Evolutionary conservation across 35 echinoderm and acorn worm species (phyloP).

Genomic region (Apostichopus parvimensis): DNA sequence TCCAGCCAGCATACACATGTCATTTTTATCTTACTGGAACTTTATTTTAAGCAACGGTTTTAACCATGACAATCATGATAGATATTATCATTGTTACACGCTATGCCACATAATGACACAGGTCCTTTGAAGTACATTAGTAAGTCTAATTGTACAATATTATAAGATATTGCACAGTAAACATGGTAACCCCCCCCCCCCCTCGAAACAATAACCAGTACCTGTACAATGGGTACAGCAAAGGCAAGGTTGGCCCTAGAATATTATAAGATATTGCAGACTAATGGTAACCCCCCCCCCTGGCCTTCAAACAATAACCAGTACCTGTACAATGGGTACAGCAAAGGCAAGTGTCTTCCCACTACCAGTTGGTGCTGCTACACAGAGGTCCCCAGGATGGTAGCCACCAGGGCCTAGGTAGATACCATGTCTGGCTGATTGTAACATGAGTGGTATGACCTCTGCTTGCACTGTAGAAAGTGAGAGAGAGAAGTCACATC

Average conservation of each 20-base stretch:
- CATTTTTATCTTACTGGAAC: too few relatives aligned
- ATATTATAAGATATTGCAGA: too few relatives aligned
- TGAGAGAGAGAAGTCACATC: not conserved
- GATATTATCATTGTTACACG: too few relatives aligned
- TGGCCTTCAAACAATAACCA: not conserved
- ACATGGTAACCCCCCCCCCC: too few relatives aligned
- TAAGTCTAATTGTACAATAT: not conserved
- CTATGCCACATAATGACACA: too few relatives aligned
- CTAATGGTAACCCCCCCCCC: too few relatives aligned
- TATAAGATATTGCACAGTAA: too few relatives aligned
- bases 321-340: conserved; percentile 91
- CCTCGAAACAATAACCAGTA: conserved; percentile 16
- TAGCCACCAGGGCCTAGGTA: conserved; percentile 73
- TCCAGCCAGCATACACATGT: too few relatives aligned
- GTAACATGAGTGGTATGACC: conserved; percentile 81
- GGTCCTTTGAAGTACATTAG: too few relatives aligned
- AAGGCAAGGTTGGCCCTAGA: conserved; percentile 47
- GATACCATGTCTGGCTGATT: conserved; percentile 62
- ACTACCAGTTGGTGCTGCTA: conserved; percentile 94
- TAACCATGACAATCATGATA: too few relatives aligned
- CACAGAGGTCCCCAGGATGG: conserved; percentile 84
- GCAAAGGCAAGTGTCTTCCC: conserved; percentile 95
- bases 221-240: conserved; percentile 90
- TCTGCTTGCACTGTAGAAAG: conserved; percentile 76
- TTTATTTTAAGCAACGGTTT: too few relatives aligned